Evolutionary conservation across 1,140 invertebrate genomes (phyloP).

Genomic region (Anadara kagoshimensis): DNA sequence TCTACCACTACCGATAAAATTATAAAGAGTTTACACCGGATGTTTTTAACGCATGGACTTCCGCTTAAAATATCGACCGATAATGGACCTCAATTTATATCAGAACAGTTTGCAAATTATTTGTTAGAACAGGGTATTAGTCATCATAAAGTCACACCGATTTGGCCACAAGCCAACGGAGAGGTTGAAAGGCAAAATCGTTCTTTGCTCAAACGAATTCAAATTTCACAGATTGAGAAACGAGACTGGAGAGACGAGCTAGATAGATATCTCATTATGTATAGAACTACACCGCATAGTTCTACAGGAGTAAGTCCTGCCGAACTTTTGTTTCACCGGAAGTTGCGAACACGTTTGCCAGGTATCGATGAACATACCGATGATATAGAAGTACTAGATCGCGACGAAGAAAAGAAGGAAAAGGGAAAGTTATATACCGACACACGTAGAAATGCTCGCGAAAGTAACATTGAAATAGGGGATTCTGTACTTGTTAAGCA

Average conservation of each 20-base stretch:
- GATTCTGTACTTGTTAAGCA: too few relatives aligned
- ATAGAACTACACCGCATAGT: constrained; percentile 41
- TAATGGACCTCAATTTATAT: too few relatives aligned
- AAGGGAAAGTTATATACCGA: constrained; percentile 29
- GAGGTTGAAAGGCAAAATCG: constrained; percentile 44
- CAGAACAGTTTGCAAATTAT: too few relatives aligned
- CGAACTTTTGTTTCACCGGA: constrained; percentile 34
- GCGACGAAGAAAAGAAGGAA: constrained; percentile 8
- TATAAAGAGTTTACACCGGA: too few relatives aligned
- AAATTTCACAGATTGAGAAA: constrained; percentile 31
- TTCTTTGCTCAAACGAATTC: constrained; percentile 38
- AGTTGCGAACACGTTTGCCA: too few relatives aligned
- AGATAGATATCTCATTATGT: constrained; percentile 38
- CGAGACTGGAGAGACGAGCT: too few relatives aligned
- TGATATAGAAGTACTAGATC: constrained; percentile 8
- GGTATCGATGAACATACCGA: neutral
- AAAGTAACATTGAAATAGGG: too few relatives aligned
- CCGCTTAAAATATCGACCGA: too few relatives aligned
- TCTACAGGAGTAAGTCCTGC: constrained; percentile 37
- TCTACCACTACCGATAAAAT: too few relatives aligned
- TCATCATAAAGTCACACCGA: constrained; percentile 20
- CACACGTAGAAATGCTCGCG: too few relatives aligned
- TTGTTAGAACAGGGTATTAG: too few relatives aligned
- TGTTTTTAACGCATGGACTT: too few relatives aligned
- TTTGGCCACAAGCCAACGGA: constrained; percentile 47